These are phyloP conservation scores for Dendrolimus punctatus DNA, from an alignment of 1,140 invertebrate genomes.

Conservation along the genomic window DNA sequence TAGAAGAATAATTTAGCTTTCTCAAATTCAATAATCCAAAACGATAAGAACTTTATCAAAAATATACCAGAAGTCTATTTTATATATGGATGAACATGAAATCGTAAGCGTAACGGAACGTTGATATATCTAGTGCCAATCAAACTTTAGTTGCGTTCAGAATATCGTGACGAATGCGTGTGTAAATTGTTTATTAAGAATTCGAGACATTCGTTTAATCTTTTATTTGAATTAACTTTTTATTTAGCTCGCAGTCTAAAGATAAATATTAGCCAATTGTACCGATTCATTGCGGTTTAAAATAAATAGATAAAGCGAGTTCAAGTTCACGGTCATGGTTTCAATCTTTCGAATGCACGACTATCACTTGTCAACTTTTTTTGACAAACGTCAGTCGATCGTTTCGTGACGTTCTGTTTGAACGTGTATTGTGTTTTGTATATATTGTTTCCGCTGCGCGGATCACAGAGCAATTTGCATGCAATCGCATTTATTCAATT, in stretches of 20 bases:
- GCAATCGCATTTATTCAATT: conserved; percentile 64
- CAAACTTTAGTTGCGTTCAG: conserved; percentile 28
- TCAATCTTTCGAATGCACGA: conserved; percentile 27
- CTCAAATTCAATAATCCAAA: too few relatives aligned
- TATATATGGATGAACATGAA: conserved; percentile 11
- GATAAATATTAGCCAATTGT: conserved; percentile 1
- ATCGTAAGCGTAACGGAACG: conserved; percentile 33
- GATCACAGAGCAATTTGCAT: conserved; percentile 44
- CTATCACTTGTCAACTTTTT: conserved; percentile 28
- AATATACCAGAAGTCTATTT: too few relatives aligned
- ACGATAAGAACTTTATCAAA: too few relatives aligned
- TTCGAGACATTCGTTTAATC: too few relatives aligned
- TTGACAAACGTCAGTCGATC: conserved; percentile 48
- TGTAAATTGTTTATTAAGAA: conserved; percentile 3
- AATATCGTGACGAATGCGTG: conserved; percentile 17
- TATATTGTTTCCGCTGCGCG: conserved; percentile 28
- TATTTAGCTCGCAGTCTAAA: neutral
- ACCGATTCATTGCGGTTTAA: neutral
- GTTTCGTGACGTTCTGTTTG: conserved; percentile 41
- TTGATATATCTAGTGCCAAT: conserved; percentile 15
- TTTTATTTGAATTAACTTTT: too few relatives aligned
- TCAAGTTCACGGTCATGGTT: conserved; percentile 44
- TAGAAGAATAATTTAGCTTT: too few relatives aligned
- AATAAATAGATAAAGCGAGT: conserved; percentile 21
- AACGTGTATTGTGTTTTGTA: conserved; percentile 29